A percentile compares a stretch with the other conserved stretches of the same genome.
Conservation (phyloP, 1,140 invertebrate genomes). For the Drosophila serrata region DNA sequence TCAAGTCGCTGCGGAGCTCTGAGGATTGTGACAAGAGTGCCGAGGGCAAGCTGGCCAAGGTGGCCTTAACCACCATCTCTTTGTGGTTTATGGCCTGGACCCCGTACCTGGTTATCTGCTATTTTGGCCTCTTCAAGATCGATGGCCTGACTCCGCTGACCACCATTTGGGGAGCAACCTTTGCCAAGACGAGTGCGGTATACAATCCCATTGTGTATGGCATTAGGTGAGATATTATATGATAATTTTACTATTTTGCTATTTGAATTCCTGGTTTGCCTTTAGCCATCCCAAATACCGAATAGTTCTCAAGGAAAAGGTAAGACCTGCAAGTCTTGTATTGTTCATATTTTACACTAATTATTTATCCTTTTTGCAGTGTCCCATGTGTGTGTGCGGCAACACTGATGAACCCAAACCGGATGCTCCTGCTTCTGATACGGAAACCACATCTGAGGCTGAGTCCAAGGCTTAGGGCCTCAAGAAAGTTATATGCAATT, state of each 20-base stretch:
- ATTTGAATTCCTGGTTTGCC: background rate
- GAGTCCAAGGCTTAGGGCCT: constrained; percentile 68
- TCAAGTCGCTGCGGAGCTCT: constrained; percentile 90
- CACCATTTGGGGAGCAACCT: constrained; percentile 92
- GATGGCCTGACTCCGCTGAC: constrained; percentile 89
- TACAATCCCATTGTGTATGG: constrained; percentile 94
- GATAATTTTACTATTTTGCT: background rate
- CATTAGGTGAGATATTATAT: constrained; percentile 87
- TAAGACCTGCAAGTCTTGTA: constrained; percentile 8
- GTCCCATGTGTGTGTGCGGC: constrained; percentile 89
- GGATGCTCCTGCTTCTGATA: constrained; percentile 85
- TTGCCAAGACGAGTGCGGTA: constrained; percentile 92
- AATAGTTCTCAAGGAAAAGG: constrained; percentile 88
- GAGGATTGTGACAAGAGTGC: constrained; percentile 89
- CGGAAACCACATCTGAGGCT: constrained; percentile 80
- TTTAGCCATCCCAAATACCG: constrained; percentile 91
- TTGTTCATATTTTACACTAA: no score
- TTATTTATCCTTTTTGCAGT: constrained; percentile 75
- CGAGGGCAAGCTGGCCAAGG: constrained; percentile 92
- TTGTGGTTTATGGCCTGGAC: constrained; percentile 95
- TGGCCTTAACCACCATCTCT: constrained; percentile 93
- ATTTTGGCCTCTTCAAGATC: constrained; percentile 90
- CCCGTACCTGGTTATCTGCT: constrained; percentile 94
- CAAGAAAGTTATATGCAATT: constrained; percentile 40
- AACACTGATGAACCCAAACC: constrained; percentile 73